Base-by-base conservation (phyloP, 2,113 vertebrate species). In the Leptobrachium leishanense region DNA sequence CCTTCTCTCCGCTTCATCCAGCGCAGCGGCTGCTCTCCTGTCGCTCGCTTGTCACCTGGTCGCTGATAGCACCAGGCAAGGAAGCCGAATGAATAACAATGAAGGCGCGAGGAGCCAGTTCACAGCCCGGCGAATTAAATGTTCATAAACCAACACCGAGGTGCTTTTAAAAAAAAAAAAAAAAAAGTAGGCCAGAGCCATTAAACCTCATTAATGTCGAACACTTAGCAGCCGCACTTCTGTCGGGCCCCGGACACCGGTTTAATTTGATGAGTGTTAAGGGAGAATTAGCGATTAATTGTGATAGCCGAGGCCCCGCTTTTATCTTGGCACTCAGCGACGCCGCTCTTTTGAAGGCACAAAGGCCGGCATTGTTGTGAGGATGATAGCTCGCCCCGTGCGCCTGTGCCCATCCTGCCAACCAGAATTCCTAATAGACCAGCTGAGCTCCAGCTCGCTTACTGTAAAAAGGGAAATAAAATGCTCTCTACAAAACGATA, bases 171-270 rank as follows among this genome's bases (percentile, higher is more conserved):
- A 31, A 31, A 31, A 31, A 31, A 31, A 1, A 31, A 31, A 31
- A 31, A 59, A 86, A 83, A 93, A 90, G 89, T 89, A 91, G 92
- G 89, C 86, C 90, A 88, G 84, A 87, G 87, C 91, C 92, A 92
- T 94, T 93, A 93, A 90, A 79, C 84, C 90, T 94, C 90, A 91
- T 93, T 93, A 92, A 91, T 89, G 87, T 92, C 92, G 90, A 90
- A 93, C 91, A 88, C 92, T 89, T 89, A 90, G 84, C 84, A 85
- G 89, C 83, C 88, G 88, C 86, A 85, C 85, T 72, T 88, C 74
- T 82, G 85, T 86, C 89, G 79, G 20, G 73, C 89, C 87, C 78
- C 79, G 89, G 90, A 88, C 86, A 72, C 85, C 70, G 84, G 88
- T 90, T 89, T 89, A 84, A 91, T 90, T 88, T 90, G 88, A 89